Conservation (phyloP, 2,113 vertebrate species). For the Sialia sialis region DNA sequence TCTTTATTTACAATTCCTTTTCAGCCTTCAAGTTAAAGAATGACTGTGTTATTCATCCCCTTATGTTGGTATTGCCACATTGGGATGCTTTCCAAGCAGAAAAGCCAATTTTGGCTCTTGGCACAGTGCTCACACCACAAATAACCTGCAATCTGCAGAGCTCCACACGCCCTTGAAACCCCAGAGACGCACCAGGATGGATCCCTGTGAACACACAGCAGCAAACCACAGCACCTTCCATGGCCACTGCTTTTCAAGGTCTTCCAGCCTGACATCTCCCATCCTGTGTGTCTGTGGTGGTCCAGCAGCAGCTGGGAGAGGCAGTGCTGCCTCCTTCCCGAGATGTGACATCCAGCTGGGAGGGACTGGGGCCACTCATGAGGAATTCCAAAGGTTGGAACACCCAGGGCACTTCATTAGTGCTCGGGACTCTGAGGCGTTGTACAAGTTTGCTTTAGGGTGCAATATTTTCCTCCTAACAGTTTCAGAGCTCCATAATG, state of each 20-base stretch:
- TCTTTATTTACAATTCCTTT: neutral
- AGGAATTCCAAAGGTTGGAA: neutral
- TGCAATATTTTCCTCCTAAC: neutral
- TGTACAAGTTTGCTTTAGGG: no score
- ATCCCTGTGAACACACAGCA: fast-evolving
- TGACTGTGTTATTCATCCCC: neutral
- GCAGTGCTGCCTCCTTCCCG: neutral
- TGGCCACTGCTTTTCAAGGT: neutral
- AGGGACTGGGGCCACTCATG: fast-evolving
- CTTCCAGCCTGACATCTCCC: neutral
- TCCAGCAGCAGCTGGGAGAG: neutral
- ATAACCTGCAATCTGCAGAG: neutral
- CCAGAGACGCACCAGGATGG: neutral
- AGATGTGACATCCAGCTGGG: neutral
- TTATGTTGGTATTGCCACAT: neutral
- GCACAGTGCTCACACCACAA: neutral
- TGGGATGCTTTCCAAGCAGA: neutral
- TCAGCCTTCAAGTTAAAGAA: neutral
- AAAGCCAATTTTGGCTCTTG: neutral
- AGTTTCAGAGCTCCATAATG: neutral
- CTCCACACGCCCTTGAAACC: neutral
- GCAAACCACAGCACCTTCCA: neutral
- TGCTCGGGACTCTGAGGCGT: fast-evolving
- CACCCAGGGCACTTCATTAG: fast-evolving
- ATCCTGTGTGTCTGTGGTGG: fast-evolving